Evolutionary conservation across 2,888 invertebrate genomes (phyloP), one percentile per base, ranked within the genome.

Genomic region (Busseola fusca): DNA sequence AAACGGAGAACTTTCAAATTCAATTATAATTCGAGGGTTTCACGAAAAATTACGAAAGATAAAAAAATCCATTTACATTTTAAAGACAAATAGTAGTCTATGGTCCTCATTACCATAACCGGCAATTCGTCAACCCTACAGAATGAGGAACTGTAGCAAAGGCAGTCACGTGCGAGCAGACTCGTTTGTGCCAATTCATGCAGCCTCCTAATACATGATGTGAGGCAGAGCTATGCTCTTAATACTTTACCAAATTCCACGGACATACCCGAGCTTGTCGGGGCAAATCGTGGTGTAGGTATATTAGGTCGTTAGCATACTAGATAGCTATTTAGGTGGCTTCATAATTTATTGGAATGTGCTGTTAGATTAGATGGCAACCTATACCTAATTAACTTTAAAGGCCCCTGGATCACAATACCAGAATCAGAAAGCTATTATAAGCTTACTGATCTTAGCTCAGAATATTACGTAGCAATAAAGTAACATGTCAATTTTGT

Each of bases 131-230:
- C 84, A 87, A 72, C 86, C 86, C 87, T 88, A 75, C 62, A 74
- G 74, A 84, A 85, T 81, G 81, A 86, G 82, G 80, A 87, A 88
- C 83, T 86, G 82, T 83, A 81, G 79, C 83, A 65, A 80, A 87
- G 70, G 68, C 87, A 72, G 87, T 89, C 90, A 91, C 89, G 90
- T 90, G 82, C 86, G 70, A 78, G 70, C 74, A 74, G 81, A 84
- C 86, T 89, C 87, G 84, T 88, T 91, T 89, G 88, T 86, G 86
- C 87, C 90, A 85, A 90, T 87, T 90, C 88, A 88, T 83, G 84
- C 75, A 81, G 72, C 64, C 82, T 79, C 74, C 75, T 71, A 78
- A 78, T 76, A 69, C 78, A 76, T 69, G 73, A 73, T 69, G 74
- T 69, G 68, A 72, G 56, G 62, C 68, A 70, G 71, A 7, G 62